These are phyloP conservation scores for Cyrtodaria siliqua DNA, from an alignment of 2,888 invertebrate genomes.

Conservation along the genomic window DNA sequence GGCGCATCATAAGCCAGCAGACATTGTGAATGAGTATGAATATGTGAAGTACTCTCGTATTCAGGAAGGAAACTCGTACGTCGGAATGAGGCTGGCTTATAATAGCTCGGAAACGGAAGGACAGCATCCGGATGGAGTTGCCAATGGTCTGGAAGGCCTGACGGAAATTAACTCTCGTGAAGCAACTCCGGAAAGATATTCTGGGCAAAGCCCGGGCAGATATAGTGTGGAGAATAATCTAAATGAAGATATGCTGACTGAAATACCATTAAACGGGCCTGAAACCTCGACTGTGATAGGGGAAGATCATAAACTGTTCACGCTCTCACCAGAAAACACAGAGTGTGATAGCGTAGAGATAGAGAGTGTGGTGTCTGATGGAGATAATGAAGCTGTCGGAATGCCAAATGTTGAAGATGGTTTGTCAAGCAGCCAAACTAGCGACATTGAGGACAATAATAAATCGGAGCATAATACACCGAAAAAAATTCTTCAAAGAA, in stretches of 20 bases:
- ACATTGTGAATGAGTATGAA: constrained; percentile 85
- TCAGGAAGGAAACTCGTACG: constrained; percentile 90
- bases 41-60: constrained; percentile 85
- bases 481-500: constrained; percentile 88
- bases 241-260: constrained; percentile 83
- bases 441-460: constrained; percentile 91
- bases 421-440: constrained; percentile 96
- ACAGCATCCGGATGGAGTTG: constrained; percentile 63
- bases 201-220: constrained; percentile 56
- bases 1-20: constrained; percentile 52
- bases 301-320: constrained; percentile 92
- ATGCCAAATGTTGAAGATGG: constrained; percentile 98
- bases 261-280: constrained; percentile 86
- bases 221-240: constrained; percentile 67
- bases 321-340: constrained; percentile 96
- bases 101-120: constrained; percentile 81
- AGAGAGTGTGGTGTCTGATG: constrained; percentile 88
- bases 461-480: constrained; percentile 90
- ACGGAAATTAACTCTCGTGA: constrained; percentile 73
- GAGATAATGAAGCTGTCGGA: constrained; percentile 77
- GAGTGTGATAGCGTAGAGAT: constrained; percentile 96
- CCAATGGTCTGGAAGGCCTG: constrained; percentile 63
- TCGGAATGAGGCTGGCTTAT: constrained; percentile 90
- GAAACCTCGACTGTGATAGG: constrained; percentile 81
- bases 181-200: constrained; percentile 76